Evolutionary conservation across 2,888 invertebrate species (phyloP), one percentile per base, ranked within the genome.

Genomic region (Cerceris rybyensis): DNA sequence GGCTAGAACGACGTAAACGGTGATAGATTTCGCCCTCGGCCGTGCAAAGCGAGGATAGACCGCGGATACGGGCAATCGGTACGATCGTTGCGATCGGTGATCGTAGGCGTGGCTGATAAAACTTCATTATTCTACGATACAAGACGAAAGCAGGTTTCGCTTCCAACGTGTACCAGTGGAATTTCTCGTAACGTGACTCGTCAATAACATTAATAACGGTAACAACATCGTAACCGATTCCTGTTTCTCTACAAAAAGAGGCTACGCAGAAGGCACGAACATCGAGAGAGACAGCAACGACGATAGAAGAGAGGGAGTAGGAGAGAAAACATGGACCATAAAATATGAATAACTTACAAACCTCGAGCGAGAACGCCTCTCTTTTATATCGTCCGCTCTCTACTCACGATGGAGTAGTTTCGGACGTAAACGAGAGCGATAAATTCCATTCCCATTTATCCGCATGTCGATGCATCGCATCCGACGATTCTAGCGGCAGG

Each of bases 201-300:
- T 71, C 76, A 59, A 61, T 68, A 82, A 80, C 82, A 78, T 83
- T 82, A 82, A 82, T 82, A 82, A 82, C 82, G 76, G 82, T 82
- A 81, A 77, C 80, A 75, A 77, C 68, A 57, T 70, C 76, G 77
- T 82, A 75, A 77, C 75, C 66, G 70, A 73, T 77, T 80, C 77
- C 74, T 69, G 79, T 82, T 82, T 69, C 58, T 57, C 43, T 42
- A 49, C 54, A 73, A 75, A 82, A 73, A 73, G 73, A 65, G 42
- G 64, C 68, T 43, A 8, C 42, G n/a, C 64, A 16, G 17, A 17
- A 28, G 17, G 14, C 11, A 9, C 16, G 28, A 43, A 69, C 70
- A 52, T 65, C 39, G 61, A 46, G 50, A 70, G 61, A 69, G 49
- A 57, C 50, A 60, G 50, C 55, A 55, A 41, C 50, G 66, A 2